Evolutionary conservation across 1,140 invertebrate species (phyloP), one percentile per base, ranked within the genome.

Genomic region (Tetramorium alpestre): DNA sequence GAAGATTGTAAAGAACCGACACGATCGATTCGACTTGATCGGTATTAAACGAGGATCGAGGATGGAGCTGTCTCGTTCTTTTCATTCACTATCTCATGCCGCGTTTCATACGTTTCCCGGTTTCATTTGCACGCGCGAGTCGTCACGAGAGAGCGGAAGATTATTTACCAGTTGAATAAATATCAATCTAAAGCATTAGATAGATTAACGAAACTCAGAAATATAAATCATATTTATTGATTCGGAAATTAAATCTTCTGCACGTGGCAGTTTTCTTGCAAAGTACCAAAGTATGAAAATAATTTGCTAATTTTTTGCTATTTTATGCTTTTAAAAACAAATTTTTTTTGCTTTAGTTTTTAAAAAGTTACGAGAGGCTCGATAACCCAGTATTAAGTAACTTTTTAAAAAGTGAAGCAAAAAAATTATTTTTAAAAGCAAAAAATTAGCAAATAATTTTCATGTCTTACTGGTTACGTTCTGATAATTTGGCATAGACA

Each of bases 21-120:
- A 11, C 54, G 70, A 85, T 85, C 75, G 82, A 85, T 78, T 65
- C 49, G 49, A n/a, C 47, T 85, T 54, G 73, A 76, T 85, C 82
- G 72, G 28, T 85, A 78, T 77, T 85, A 78, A 78, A 85, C 25
- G 73, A 75, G 69, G 25, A 73, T 73, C 67, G 7, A 38, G 67
- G 13, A 75, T 84, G 41, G 10, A 84, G 69, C 41, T 73, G 13
- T 73, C 47, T 41, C 10, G 18, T 22, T 2, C 25, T 60, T 22
- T 73, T 60, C 54, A 33, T 47, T 58, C 38, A 11, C 13, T 60
- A 28, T 73, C 7, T 56, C 13, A 0, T 10, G 18, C 47, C 13
- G 58, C 60, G n/a, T n/a, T 62, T 67, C 67, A 18, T 22, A 33
- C 60, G 47, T 16, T 64, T 18, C 22, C 18, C 80, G 80, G 58